Base-by-base conservation (phyloP, 2,113 vertebrate species). In the Dascyllus trimaculatus region DNA sequence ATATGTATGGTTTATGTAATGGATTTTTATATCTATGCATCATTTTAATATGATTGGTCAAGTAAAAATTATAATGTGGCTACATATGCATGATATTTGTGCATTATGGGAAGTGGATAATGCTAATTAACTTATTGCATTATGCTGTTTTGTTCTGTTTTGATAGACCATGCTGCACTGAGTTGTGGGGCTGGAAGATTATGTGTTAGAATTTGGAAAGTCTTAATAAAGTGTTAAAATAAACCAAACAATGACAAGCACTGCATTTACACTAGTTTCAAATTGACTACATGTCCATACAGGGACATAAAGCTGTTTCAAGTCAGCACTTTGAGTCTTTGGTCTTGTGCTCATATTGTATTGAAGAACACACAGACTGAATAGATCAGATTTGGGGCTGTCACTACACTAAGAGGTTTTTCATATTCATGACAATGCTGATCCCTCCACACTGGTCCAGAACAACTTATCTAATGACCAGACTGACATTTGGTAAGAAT, bases 81-180 rank as follows among this genome's bases (percentile, higher is more conserved):
- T 91, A 81, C 91, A 92, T 91, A 88, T 94, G 93, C 94, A 94
- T 94, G 94, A 95, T 95, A 94, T 95, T 94, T 95, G 93, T 95
- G 93, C 93, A 95, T 93, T 85, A 93, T 94, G 91, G 94, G 90
- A 93, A 90, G 83, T 90, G 78, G 80, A 91, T 90, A 84, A 80
- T 91, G 89, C 90, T 88, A 91, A 92, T 93, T 95, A 95, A 95
- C 93, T 95, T 95, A 95, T 95, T 95, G 89, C 93, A 94, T 93
- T 79, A 84, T 74, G 80, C 72, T 88, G 71, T 93, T 88, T 73
- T 86, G 74, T 91, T 88, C 26, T 90, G 25, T 79, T 86, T 79
- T 91, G 57, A 68, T 67, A 61, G 93, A 95, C 93, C 93, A 92
- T 71, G 93, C 94, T 95, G 93, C 91, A 94, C 93, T 93, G 80